A percentile compares a stretch with the other conserved stretches of the same genome.
Conservation (phyloP, 2,113 vertebrate genomes). For the Microcebus griseorufus region DNA sequence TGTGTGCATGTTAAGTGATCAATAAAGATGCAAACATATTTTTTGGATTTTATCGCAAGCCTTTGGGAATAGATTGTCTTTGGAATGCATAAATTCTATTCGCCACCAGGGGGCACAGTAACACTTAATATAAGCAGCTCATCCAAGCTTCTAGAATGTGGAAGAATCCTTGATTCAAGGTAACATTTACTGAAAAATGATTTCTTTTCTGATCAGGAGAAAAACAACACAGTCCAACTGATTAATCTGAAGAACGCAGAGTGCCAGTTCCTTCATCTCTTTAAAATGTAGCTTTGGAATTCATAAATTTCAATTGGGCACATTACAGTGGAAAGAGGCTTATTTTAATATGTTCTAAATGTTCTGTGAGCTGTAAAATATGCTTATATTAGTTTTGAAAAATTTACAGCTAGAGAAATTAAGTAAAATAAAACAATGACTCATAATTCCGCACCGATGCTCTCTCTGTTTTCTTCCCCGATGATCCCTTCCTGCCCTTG, state of each 20-base stretch:
- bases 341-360: slow-evolving; percentile 69
- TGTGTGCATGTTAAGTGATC: slow-evolving; percentile 30
- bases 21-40: background rate
- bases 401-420: slow-evolving; percentile 71
- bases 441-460: background rate
- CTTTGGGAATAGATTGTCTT: background rate
- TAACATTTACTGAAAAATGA: slow-evolving; percentile 58
- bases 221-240: slow-evolving; percentile 59
- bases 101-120: slow-evolving; percentile 60
- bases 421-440: slow-evolving; percentile 67
- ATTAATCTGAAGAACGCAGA: slow-evolving; percentile 33
- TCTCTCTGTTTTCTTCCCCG: background rate
- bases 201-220: slow-evolving; percentile 59
- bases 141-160: slow-evolving; percentile 56
- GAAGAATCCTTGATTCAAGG: slow-evolving; percentile 61
- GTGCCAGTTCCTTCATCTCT: slow-evolving; percentile 28
- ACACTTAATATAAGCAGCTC: background rate
- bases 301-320: slow-evolving; percentile 50
- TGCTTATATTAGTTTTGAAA: slow-evolving; percentile 76
- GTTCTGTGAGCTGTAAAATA: slow-evolving; percentile 72
- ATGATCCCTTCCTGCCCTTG: background rate
- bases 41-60: background rate
- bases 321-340: slow-evolving; percentile 35
- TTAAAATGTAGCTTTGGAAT: slow-evolving; percentile 31
- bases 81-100: background rate